Conservation (phyloP, 2,888 invertebrate genomes). For the Agrotis segetum region DNA sequence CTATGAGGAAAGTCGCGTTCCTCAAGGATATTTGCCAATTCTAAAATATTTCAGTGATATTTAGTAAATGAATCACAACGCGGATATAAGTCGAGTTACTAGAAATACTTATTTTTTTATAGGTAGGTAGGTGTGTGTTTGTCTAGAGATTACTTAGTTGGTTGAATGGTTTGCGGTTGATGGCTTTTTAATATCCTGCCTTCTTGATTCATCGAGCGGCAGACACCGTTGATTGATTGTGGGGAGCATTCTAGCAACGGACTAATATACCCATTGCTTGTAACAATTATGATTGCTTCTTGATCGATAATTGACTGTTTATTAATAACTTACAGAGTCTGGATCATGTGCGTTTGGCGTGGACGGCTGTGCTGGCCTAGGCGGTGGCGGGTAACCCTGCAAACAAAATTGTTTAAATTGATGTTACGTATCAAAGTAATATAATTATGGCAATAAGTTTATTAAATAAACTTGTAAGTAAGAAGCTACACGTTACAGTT, state of each 20-base stretch:
- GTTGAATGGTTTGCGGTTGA: slow-evolving; percentile 67
- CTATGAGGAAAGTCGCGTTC: slow-evolving; percentile 31
- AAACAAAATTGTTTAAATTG: slow-evolving; percentile 45
- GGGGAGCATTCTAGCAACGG: slow-evolving; percentile 44
- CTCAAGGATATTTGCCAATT: slow-evolving; percentile 18
- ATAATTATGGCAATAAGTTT: not conserved
- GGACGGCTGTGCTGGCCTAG: slow-evolving; percentile 94
- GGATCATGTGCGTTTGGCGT: slow-evolving; percentile 95
- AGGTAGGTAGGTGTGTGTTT: slow-evolving; percentile 24
- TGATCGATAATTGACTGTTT: slow-evolving; percentile 50
- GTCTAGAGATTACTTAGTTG: slow-evolving; percentile 40
- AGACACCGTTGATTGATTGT: slow-evolving; percentile 76
- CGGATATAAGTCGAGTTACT: slow-evolving; percentile 37
- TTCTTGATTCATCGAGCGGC: slow-evolving; percentile 72
- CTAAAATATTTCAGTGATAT: slow-evolving; percentile 18
- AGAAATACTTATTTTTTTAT: slow-evolving; percentile 47
- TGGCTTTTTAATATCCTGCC: slow-evolving; percentile 77
- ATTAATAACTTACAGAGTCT: slow-evolving; percentile 92
- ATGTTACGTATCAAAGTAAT: not conserved
- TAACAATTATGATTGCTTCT: slow-evolving; percentile 53
- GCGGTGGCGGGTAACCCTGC: slow-evolving; percentile 93
- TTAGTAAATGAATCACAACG: slow-evolving; percentile 45
- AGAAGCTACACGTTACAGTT: slow-evolving; percentile 18
- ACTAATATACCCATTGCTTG: slow-evolving; percentile 42
- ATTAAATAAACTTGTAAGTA: slow-evolving; percentile 6